A percentile compares a stretch with the other conserved stretches of the same genome.
These are phyloP conservation scores for Odocoileus hemionus DNA, from an alignment of 2,113 vertebrate species.

Conservation along the genomic window DNA sequence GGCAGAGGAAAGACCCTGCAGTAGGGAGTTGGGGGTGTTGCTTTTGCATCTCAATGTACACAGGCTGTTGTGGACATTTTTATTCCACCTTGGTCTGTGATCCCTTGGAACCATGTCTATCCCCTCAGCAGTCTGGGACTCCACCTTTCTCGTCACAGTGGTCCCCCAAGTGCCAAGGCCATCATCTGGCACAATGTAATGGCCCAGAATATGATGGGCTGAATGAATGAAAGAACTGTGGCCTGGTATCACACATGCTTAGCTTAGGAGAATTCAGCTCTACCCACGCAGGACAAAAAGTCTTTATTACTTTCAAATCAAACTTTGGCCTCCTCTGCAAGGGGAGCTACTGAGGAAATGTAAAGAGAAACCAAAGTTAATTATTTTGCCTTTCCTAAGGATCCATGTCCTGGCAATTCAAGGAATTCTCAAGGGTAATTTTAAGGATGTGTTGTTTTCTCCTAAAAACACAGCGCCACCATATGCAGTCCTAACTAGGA, in stretches of 20 bases:
- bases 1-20: background rate
- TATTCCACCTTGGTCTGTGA: background rate
- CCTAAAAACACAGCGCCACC: background rate
- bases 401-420: background rate
- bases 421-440: background rate
- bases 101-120: background rate
- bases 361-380: background rate
- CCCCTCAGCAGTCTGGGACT: background rate
- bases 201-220: background rate
- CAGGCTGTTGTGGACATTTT: background rate
- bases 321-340: background rate
- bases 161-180: background rate
- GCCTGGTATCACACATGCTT: background rate
- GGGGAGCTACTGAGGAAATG: background rate
- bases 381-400: background rate
- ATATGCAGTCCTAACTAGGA: background rate
- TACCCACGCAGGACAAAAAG: background rate
- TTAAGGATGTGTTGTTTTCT: background rate
- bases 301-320: background rate
- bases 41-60: background rate
- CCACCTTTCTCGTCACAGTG: background rate
- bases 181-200: background rate
- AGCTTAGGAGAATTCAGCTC: background rate
- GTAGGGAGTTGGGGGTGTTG: rapidly evolving
- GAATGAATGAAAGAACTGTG: background rate